Evolutionary conservation across 2,888 invertebrate species (phyloP), one percentile per base, ranked within the genome.

Genomic region (Drosophila nigricruria): DNA sequence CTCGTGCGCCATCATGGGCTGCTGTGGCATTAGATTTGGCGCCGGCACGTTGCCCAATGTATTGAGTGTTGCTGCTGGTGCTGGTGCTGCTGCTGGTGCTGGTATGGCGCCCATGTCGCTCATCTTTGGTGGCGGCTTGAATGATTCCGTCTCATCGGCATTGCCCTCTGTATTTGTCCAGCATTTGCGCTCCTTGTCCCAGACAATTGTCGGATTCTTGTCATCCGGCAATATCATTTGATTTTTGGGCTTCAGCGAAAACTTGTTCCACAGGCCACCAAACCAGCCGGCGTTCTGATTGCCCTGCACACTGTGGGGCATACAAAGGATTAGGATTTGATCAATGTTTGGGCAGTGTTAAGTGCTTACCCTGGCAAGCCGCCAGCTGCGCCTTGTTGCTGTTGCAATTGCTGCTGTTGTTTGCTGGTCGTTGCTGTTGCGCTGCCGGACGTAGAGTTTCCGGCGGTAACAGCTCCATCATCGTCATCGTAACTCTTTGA

Each of bases 181-280:
- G 81, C 95, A 95, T 91, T 98, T 97, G 89, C 94, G 95, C n/a
- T 95, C 95, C 65, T 96, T 94, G 94, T 98, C 98, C 98, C 98
- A 98, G 60, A 98, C 96, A 94, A 98, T 98, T 75, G 96, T 94
- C 74, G 97, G 98, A 94, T 98, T 96, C 92, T 96, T 98, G 93
- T 98, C 98, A 93, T 98, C 98, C 1, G 98, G 98, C 82, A 98
- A 94, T 91, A 97, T 98, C 97, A 98, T 98, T 94, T 98, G 98
- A 94, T 98, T 98, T 93, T 97, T 97, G 49, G 97, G 96, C 82
- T 96, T 96, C 60, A 96, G 94, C 23, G 96, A 94, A 68, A 97
- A 94, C 93, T 97, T 97, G 92, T 95, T 96, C 94, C 97, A 96
- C 85, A 98, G 94, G 57, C 97, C 97, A 73, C 97, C 97, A 90